Evolutionary conservation across 2,113 vertebrate species (phyloP).

Genomic region (Mugil cephalus): DNA sequence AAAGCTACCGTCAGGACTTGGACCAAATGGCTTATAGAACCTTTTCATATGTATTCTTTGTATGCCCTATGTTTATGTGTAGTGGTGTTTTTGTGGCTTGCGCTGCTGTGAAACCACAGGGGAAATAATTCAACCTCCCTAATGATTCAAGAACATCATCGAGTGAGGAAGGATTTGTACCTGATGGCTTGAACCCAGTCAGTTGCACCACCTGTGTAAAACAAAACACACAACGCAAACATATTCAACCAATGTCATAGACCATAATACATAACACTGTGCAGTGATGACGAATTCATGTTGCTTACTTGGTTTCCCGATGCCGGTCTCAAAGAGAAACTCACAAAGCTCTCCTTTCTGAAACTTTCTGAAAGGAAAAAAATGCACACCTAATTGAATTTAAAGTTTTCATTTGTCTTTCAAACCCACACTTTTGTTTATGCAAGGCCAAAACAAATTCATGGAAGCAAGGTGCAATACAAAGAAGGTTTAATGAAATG

Average conservation of each 20-base stretch:
- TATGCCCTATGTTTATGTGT: background rate
- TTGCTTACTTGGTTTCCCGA: conserved; percentile 80
- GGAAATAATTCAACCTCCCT: too few relatives aligned
- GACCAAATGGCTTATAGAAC: too few relatives aligned
- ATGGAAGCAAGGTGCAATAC: conserved; percentile 5
- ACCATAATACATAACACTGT: background rate
- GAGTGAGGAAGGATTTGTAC: conserved; percentile 65
- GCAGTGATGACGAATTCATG: background rate
- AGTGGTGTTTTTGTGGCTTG: too few relatives aligned
- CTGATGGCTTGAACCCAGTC: conserved; percentile 92
- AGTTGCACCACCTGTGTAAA: conserved; percentile 89
- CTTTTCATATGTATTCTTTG: background rate
- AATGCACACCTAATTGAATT: conserved; percentile 3
- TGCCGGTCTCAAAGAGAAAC: conserved; percentile 77
- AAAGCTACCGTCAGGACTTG: background rate
- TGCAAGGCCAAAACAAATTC: conserved; percentile 35
- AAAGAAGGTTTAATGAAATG: conserved; percentile 8
- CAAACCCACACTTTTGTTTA: conserved; percentile 21
- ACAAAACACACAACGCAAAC: conserved; percentile 1
- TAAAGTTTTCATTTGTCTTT: conserved; percentile 13
- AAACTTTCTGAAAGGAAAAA: conserved; percentile 82
- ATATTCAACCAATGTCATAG: background rate
- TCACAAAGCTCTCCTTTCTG: conserved; percentile 79
- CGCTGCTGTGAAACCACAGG: too few relatives aligned
- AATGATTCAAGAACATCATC: too few relatives aligned